Evolutionary conservation across 92 coral and sea anemone species (phyloP).

Genomic region (Phenganax marumi): DNA sequence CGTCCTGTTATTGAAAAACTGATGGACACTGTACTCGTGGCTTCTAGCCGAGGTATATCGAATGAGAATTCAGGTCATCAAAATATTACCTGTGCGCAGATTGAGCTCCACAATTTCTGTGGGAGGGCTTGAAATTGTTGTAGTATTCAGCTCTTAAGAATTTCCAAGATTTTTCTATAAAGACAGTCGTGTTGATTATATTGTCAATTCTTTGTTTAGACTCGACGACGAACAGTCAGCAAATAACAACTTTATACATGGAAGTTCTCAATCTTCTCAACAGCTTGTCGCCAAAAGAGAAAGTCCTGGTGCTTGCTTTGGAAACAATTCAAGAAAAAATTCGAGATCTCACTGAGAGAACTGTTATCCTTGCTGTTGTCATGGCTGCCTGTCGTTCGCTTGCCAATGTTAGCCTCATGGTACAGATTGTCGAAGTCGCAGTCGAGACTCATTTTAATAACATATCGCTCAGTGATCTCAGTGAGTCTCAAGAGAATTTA

Average conservation of each 20-base stretch:
- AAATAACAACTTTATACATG: constrained; percentile 5
- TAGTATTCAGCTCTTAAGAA: not conserved
- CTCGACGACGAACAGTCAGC: constrained; percentile 8
- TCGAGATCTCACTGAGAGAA: constrained; percentile 68
- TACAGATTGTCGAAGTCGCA: constrained; percentile 83
- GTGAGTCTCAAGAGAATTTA: constrained; percentile 45
- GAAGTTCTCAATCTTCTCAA: constrained; percentile 83
- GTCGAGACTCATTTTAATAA: constrained; percentile 78
- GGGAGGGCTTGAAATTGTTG: not conserved
- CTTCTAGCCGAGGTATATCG: constrained; percentile 79
- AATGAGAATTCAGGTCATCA: not conserved
- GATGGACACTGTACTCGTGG: constrained; percentile 70
- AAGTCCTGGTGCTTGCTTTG: constrained; percentile 60
- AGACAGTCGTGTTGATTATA: not conserved
- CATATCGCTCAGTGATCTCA: constrained; percentile 35
- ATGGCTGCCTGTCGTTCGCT: constrained; percentile 94
- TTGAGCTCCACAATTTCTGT: no score
- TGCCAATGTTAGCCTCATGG: constrained; percentile 82
- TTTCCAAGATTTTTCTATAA: no score
- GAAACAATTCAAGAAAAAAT: constrained; percentile 67
- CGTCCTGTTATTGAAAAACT: constrained; percentile 74
- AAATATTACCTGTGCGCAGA: no score
- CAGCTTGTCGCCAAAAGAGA: constrained; percentile 77
- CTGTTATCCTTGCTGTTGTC: constrained; percentile 74
- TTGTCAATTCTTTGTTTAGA: constrained; percentile 6